Conservation (phyloP, 2,888 invertebrate species). For the Tiphia femorata region DNA sequence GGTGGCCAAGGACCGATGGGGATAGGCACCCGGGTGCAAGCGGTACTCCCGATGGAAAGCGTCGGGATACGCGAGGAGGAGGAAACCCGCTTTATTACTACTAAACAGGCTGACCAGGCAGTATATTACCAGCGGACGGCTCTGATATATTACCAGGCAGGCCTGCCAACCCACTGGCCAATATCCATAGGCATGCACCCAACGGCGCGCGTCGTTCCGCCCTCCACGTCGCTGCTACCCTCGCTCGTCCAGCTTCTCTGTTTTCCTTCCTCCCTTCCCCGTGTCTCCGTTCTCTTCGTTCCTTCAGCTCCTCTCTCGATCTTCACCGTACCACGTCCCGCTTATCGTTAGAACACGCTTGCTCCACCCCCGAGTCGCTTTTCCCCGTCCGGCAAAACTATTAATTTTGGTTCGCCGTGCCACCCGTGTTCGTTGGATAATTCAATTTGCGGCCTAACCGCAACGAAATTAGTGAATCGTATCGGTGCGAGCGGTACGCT, state of each 20-base stretch:
- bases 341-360: neutral
- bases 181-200: slow-evolving; percentile 49
- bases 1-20: too few relatives aligned
- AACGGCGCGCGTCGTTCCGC: slow-evolving; percentile 23
- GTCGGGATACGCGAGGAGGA: slow-evolving; percentile 11
- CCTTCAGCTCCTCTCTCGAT: too few relatives aligned
- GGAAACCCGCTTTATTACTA: slow-evolving; percentile 56
- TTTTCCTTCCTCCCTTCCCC: slow-evolving; percentile 8
- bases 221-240: neutral
- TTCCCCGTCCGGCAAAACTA: slow-evolving; percentile 57
- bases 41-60: too few relatives aligned
- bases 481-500: slow-evolving; percentile 30
- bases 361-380: slow-evolving; percentile 20
- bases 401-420: slow-evolving; percentile 56
- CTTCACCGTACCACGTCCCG: neutral
- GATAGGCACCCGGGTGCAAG: too few relatives aligned
- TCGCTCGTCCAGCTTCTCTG: too few relatives aligned
- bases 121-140: slow-evolving; percentile 57
- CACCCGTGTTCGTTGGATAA: slow-evolving; percentile 3
- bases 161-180: slow-evolving; percentile 53
- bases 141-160: slow-evolving; percentile 55
- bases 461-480: slow-evolving; percentile 54
- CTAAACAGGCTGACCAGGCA: slow-evolving; percentile 57
- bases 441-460: slow-evolving; percentile 23
- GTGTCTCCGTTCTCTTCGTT: too few relatives aligned